Evolutionary conservation across 2,888 invertebrate species (phyloP).

Genomic region (Drosophila conformis): DNA sequence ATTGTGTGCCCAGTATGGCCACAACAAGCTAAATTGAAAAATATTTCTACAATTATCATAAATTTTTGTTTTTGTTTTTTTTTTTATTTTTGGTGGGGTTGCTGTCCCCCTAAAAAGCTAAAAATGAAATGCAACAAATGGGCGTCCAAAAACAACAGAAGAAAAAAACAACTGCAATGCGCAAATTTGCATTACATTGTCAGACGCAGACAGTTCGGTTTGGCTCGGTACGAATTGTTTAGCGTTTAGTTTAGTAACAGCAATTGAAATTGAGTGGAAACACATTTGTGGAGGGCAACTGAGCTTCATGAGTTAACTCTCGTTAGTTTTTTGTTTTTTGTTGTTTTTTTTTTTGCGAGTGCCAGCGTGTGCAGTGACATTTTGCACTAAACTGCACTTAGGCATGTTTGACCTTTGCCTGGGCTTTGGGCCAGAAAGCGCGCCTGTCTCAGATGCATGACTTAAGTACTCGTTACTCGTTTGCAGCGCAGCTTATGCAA

Average conservation of each 20-base stretch:
- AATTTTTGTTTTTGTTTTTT: conserved; percentile 40
- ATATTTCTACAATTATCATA: conserved; percentile 58
- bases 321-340: background rate
- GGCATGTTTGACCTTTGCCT: conserved; percentile 75
- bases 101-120: conserved; percentile 20
- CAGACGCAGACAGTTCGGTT: conserved; percentile 29
- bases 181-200: conserved; percentile 59
- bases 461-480: conserved; percentile 46
- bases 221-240: conserved; percentile 29
- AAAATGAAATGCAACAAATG: conserved; percentile 30
- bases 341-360: conserved; percentile 34
- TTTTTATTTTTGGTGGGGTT: conserved; percentile 16
- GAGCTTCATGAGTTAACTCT: conserved; percentile 4
- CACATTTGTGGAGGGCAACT: conserved; percentile 45
- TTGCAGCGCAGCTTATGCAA: conserved; percentile 62
- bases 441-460: conserved; percentile 44
- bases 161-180: conserved; percentile 65
- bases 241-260: conserved; percentile 40
- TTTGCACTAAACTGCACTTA: conserved; percentile 66
- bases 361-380: conserved; percentile 77
- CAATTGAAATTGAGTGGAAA: conserved; percentile 76
- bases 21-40: conserved; percentile 45
- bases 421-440: conserved; percentile 30
- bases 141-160: conserved; percentile 42
- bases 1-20: conserved; percentile 7